A percentile compares a stretch with the other conserved stretches of the same genome.
phyloP scores from a whole-genome alignment of 1,140 invertebrate genomes.

The Mamestra configurata region DNA sequence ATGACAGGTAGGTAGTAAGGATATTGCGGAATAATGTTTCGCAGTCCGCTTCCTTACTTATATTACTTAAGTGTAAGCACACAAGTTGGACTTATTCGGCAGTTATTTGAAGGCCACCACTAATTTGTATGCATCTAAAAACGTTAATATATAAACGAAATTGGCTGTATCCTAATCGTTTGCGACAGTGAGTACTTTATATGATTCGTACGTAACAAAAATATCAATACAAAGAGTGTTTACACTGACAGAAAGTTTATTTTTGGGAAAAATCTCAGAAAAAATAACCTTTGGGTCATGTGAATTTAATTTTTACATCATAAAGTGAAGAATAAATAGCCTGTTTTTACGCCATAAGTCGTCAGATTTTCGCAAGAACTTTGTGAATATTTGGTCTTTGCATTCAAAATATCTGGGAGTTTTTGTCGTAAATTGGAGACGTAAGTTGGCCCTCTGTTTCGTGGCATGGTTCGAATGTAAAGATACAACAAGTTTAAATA shows the following conservation, averaged over 20 bases:
- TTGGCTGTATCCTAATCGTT: conserved; percentile 29
- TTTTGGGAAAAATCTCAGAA: not conserved
- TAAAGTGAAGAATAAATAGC: conserved; percentile 36
- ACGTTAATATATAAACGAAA: conserved; percentile 27
- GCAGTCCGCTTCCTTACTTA: too few species aligned
- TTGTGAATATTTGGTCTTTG: not conserved
- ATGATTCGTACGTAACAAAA: conserved; percentile 44
- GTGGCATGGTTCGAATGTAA: conserved; percentile 15
- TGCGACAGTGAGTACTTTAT: conserved; percentile 46
- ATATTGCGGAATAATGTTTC: too few species aligned
- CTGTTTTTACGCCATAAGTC: not conserved
- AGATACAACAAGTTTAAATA: not conserved
- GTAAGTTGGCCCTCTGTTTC: not conserved
- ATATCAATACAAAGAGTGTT: conserved; percentile 19
- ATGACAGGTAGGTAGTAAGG: too few species aligned
- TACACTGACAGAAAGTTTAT: not conserved
- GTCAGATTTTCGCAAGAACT: not conserved
- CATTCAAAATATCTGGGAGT: not conserved
- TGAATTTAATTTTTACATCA: conserved; percentile 12
- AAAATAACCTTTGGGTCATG: not conserved
- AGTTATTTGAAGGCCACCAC: conserved; percentile 27
- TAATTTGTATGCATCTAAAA: conserved; percentile 46
- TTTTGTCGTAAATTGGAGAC: not conserved
- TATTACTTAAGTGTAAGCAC: not conserved
- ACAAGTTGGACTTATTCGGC: conserved; percentile 6